These are phyloP conservation scores for Actinostola sp. DNA, from an alignment of 92 coral and sea anemone genomes.

Conservation along the genomic window DNA sequence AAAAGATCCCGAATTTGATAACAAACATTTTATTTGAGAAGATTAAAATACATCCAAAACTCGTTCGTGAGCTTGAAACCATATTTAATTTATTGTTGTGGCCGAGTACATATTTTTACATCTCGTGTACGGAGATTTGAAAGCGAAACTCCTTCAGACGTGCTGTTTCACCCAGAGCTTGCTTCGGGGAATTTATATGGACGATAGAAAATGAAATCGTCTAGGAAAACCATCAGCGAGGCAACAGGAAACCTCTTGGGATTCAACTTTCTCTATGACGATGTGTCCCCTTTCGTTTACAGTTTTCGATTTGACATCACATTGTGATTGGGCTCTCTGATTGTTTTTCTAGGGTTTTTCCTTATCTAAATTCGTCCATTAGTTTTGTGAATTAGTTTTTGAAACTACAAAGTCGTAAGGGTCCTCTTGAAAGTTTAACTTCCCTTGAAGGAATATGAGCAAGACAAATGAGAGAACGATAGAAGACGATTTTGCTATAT, in stretches of 20 bases:
- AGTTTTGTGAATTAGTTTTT: conserved; percentile 28
- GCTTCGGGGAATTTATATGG: background rate
- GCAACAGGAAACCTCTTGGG: background rate
- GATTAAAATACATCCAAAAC: conserved; percentile 55
- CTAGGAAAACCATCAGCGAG: background rate
- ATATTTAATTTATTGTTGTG: conserved; percentile 79
- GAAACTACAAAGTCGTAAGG: conserved; percentile 24
- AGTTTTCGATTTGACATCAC: conserved; percentile 13
- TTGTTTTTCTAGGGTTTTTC: conserved; percentile 21
- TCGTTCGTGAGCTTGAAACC: conserved; percentile 46
- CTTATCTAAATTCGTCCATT: conserved; percentile 41
- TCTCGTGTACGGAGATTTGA: conserved; percentile 8
- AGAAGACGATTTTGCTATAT: background rate
- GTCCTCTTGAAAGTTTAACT: conserved; percentile 31
- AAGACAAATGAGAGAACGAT: background rate
- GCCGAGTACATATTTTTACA: conserved; percentile 15
- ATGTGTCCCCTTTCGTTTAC: conserved; percentile 7
- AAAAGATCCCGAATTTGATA: conserved; percentile 84
- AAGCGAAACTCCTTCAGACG: conserved; percentile 10
- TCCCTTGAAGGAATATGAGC: background rate
- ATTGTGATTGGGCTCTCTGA: conserved; percentile 11
- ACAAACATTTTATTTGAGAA: conserved; percentile 37
- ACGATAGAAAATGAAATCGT: background rate
- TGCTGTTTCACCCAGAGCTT: background rate
- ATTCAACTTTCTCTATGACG: background rate